Conservation (phyloP, 2,113 vertebrate species). For the Xyliphius kryptos region DNA sequence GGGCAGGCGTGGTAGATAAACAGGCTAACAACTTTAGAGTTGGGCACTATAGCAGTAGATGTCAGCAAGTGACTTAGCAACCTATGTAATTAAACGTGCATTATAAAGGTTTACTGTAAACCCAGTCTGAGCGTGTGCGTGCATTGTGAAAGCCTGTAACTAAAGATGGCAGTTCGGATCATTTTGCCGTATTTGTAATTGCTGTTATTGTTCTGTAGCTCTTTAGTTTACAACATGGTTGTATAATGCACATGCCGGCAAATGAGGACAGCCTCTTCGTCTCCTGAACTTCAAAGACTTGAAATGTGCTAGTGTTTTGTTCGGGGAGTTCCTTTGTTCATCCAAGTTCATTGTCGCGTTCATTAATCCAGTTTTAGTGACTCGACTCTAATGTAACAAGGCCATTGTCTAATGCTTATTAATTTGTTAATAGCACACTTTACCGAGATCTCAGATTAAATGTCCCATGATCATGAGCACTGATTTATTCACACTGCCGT, state of each 20-base stretch:
- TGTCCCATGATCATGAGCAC: background rate
- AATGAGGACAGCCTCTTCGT: background rate
- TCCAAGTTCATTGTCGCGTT: background rate
- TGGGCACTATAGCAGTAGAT: background rate
- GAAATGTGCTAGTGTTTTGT: background rate
- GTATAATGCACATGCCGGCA: background rate
- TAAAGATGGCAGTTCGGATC: conserved; percentile 8
- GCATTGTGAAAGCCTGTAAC: too few relatives aligned
- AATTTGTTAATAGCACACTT: background rate
- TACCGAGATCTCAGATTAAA: conserved; percentile 13
- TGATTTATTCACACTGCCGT: too few relatives aligned
- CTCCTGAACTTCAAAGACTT: conserved; percentile 2
- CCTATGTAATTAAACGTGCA: conserved; percentile 14
- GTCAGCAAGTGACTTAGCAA: background rate
- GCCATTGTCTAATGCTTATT: background rate
- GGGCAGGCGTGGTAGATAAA: conserved; percentile 18
- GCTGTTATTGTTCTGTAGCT: conserved; percentile 22
- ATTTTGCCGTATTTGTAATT: conserved; percentile 17
- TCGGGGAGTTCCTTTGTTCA: too few relatives aligned
- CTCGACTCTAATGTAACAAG: background rate
- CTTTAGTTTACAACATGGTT: conserved; percentile 14
- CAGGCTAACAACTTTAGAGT: conserved; percentile 9
- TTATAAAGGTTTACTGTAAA: conserved; percentile 10
- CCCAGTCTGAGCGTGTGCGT: background rate
- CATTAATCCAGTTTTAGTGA: background rate